These are phyloP conservation scores for Thaleichthys pacificus DNA, from an alignment of 2,797 vertebrate species.

Conservation along the genomic window DNA sequence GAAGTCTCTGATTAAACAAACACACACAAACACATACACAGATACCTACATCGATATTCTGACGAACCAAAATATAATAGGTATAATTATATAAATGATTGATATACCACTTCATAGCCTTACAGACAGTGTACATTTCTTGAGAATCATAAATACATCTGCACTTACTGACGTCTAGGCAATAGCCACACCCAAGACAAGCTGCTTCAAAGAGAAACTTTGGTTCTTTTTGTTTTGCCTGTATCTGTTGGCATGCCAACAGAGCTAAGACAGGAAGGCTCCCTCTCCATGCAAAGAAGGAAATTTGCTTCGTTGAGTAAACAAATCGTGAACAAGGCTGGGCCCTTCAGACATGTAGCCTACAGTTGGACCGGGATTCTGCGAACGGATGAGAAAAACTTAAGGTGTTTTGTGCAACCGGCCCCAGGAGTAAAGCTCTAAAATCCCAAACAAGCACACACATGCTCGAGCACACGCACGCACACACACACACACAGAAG, in stretches of 20 bases:
- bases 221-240: constrained; percentile 43
- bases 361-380: background rate
- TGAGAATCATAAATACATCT: constrained; percentile 15
- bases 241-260: constrained; percentile 64
- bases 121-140: background rate
- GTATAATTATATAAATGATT: background rate
- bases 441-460: background rate
- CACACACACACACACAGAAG: background rate
- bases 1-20: background rate
- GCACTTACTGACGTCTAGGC: constrained; percentile 11
- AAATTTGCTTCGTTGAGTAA: constrained; percentile 67
- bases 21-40: background rate
- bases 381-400: too few species aligned
- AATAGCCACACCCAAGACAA: constrained; percentile 45
- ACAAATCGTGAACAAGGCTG: constrained; percentile 57
- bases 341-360: too few species aligned
- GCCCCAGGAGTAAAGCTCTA: too few species aligned
- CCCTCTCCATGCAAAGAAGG: constrained; percentile 64
- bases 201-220: constrained; percentile 28
- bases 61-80: background rate
- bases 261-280: constrained; percentile 50
- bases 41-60: background rate
- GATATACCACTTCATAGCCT: background rate
- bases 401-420: too few species aligned
- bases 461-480: background rate